phyloP scores from a whole-genome alignment of 2,113 vertebrate species.

The pig (Sus scrofa) region T2T-Sscrofa CM000812.6:64688001-64688500 shows the following conservation, averaged over 20 bases:
- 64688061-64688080: conserved; percentile 53
- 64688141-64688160: conserved; percentile 23
- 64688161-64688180: background rate
- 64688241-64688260: background rate
- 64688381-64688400: background rate
- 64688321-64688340: conserved; percentile 7
- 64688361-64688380: background rate
- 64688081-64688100: conserved; percentile 49
- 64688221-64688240: background rate
- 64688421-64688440: conserved; percentile 43
- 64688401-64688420: background rate
- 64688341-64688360: background rate
- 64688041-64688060: conserved; percentile 5
- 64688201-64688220: background rate
- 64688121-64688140: background rate
- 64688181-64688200: background rate
- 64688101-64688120: conserved; percentile 51
- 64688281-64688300: background rate
- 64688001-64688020: conserved; percentile 68
- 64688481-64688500: background rate
- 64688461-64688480: background rate
- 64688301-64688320: background rate
- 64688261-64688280: conserved; percentile 13
- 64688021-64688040: conserved; percentile 65
- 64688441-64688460: background rate